Evolutionary conservation across 1,140 invertebrate species (phyloP).

Genomic region (Temnothorax longispinosus): DNA sequence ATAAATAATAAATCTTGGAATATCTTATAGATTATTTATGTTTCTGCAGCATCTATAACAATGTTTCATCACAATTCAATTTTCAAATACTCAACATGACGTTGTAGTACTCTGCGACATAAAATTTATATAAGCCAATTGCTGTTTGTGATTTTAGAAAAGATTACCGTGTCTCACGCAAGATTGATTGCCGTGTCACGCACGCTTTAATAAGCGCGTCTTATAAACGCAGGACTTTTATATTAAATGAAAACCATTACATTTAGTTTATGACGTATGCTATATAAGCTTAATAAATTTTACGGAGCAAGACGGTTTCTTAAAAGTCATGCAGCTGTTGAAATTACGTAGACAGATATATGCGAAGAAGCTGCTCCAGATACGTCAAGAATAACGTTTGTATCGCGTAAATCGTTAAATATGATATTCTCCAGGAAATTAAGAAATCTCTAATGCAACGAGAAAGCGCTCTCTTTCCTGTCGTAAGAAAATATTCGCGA

Average conservation of each 20-base stretch:
- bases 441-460: neutral
- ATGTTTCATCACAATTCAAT: neutral
- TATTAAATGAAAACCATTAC: neutral
- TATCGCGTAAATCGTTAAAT: neutral
- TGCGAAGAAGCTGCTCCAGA: neutral
- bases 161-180: neutral
- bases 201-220: neutral
- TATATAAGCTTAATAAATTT: neutral
- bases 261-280: neutral
- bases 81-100: neutral
- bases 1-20: neutral
- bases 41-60: neutral
- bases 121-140: neutral
- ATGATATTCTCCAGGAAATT: neutral
- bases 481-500: neutral
- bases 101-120: neutral
- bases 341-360: neutral
- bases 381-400: conserved; percentile 4
- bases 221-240: neutral
- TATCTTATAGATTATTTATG: neutral
- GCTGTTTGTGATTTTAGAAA: neutral
- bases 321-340: conserved; percentile 2
- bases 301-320: neutral
- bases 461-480: conserved; percentile 12
- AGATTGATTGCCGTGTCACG: neutral